These are phyloP conservation scores for Dendrolimus punctatus DNA, from an alignment of 1,140 invertebrate species.

Conservation along the genomic window DNA sequence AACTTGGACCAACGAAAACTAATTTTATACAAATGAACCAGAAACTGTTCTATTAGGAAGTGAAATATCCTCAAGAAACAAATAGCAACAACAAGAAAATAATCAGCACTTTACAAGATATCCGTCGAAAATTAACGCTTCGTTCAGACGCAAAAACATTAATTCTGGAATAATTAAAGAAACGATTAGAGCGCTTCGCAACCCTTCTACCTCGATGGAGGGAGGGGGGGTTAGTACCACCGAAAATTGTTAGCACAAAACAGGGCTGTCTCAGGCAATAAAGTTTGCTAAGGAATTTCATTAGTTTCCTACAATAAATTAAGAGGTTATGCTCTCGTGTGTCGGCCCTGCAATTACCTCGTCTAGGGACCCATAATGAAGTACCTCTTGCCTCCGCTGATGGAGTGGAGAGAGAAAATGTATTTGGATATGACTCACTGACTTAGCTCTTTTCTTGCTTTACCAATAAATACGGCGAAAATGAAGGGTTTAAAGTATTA, in stretches of 20 bases:
- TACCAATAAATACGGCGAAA: too few species aligned
- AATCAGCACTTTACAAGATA: too few species aligned
- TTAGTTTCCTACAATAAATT: constrained; percentile 72
- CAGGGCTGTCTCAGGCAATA: constrained; percentile 61
- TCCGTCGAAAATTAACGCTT: too few species aligned
- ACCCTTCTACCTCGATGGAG: constrained; percentile 3
- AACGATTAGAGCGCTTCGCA: constrained; percentile 49
- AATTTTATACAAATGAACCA: too few species aligned
- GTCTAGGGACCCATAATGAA: constrained; percentile 59
- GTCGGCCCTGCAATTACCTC: constrained; percentile 67
- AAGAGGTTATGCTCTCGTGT: constrained; percentile 68
- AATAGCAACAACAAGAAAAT: too few species aligned
- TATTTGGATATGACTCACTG: too few species aligned
- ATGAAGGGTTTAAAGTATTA: too few species aligned
- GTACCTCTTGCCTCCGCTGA: constrained; percentile 13
- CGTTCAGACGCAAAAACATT: constrained; percentile 22
- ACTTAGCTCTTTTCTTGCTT: too few species aligned
- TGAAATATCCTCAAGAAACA: too few species aligned
- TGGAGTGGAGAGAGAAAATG: too few species aligned
- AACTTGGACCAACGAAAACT: too few species aligned
- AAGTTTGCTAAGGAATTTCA: constrained; percentile 67
- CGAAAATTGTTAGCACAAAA: constrained; percentile 57
- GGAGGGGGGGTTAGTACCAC: not conserved
- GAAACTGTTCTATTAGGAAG: too few species aligned
- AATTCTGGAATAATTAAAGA: constrained; percentile 66